These are phyloP conservation scores for Pseudachorutes palmiensis DNA, from an alignment of 1,140 invertebrate genomes.

Conservation along the genomic window DNA sequence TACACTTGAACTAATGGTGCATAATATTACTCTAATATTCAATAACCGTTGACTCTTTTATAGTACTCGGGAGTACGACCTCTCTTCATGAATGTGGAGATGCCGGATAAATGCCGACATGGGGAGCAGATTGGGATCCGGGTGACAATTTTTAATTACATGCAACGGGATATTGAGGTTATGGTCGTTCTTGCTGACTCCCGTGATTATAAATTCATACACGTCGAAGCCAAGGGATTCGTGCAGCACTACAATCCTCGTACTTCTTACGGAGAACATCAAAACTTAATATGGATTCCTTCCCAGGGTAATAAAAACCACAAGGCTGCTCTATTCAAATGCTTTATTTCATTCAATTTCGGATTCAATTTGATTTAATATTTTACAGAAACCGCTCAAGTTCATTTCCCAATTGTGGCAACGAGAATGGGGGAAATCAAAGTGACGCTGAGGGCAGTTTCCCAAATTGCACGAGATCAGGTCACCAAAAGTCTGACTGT, in stretches of 20 bases:
- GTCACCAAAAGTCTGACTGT: conserved; percentile 64
- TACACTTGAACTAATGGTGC: not conserved
- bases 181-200: conserved; percentile 78
- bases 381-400: conserved; percentile 55
- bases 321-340: not conserved
- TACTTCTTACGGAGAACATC: conserved; percentile 82
- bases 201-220: conserved; percentile 83
- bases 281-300: conserved; percentile 81
- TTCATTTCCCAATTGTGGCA: conserved; percentile 85
- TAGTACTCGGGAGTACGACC: conserved; percentile 73
- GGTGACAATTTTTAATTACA: conserved; percentile 89
- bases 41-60: conserved; percentile 25
- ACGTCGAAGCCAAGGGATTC: conserved; percentile 80
- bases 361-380: not conserved
- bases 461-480: conserved; percentile 71
- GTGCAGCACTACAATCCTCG: conserved; percentile 71
- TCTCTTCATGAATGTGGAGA: conserved; percentile 92
- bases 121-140: conserved; percentile 90
- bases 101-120: conserved; percentile 69
- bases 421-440: conserved; percentile 67
- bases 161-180: conserved; percentile 71
- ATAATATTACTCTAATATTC: not conserved
- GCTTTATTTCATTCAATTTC: not conserved
- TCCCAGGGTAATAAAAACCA: conserved; percentile 47
- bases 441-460: conserved; percentile 72